Evolutionary conservation across 2,113 vertebrate species (phyloP).

Genomic region (Thalassarche chlororhynchos): DNA sequence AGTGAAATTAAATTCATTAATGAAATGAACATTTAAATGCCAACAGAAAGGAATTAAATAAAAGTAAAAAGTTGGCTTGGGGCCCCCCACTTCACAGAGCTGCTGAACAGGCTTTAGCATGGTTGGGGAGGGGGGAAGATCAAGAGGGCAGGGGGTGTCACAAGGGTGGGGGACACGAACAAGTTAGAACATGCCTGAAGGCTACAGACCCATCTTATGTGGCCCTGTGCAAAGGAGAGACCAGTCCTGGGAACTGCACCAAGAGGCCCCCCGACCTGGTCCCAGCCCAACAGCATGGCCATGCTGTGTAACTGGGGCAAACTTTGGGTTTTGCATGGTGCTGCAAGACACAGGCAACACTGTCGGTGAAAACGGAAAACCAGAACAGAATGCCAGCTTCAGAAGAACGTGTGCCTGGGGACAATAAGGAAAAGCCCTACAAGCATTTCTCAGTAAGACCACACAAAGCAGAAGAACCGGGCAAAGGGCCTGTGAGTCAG

Average conservation of each 20-base stretch:
- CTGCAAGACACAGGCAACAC: background rate
- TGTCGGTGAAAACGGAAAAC: background rate
- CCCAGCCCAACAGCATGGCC: background rate
- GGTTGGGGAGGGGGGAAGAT: background rate
- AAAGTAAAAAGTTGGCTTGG: background rate
- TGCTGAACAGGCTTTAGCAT: background rate
- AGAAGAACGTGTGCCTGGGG: background rate
- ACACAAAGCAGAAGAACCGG: background rate
- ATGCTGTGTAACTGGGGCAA: background rate
- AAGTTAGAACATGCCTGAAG: background rate
- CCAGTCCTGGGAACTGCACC: background rate
- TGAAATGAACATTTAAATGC: background rate
- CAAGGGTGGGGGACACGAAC: background rate
- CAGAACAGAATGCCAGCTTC: background rate
- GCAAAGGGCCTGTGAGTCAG: background rate
- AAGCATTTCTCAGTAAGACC: background rate
- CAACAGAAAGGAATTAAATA: background rate
- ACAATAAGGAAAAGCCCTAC: background rate
- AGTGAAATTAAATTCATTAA: background rate
- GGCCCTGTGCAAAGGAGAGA: background rate
- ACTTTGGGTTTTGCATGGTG: background rate
- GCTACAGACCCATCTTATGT: background rate
- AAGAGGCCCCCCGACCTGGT: background rate
- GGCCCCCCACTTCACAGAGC: background rate
- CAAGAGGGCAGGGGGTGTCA: background rate